Percentiles rank a stretch among this genome's conserved stretches.
Conservation (phyloP, 2,113 vertebrate species). For the Cricetomys ansorgei region DNA sequence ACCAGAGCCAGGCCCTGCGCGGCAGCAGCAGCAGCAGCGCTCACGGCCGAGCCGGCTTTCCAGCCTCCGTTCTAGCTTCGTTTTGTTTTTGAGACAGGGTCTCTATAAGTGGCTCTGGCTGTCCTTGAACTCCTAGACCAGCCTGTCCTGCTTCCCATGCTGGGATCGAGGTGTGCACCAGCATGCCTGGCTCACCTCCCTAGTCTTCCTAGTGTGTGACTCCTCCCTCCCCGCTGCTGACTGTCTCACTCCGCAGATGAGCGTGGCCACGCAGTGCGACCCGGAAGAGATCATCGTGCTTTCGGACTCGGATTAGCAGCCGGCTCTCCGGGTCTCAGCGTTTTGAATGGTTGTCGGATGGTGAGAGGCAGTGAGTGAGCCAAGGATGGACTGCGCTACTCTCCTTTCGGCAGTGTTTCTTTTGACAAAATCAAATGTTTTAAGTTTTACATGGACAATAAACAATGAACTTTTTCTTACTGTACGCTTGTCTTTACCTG, state of each 20-base stretch:
- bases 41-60: too few relatives aligned
- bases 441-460: conserved; percentile 78
- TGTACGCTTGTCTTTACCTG: conserved; percentile 54
- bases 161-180: background rate
- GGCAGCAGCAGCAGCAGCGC: background rate
- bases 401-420: conserved; percentile 68
- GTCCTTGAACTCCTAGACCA: background rate
- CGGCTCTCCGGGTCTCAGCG: background rate
- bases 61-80: background rate
- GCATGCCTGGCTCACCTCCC: background rate
- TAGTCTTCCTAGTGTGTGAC: too few relatives aligned
- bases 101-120: background rate
- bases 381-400: conserved; percentile 30
- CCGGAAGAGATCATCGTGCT: conserved; percentile 93
- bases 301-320: conserved; percentile 90
- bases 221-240: background rate
- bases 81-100: background rate
- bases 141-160: background rate
- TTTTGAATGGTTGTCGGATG: background rate
- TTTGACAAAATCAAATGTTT: conserved; percentile 57
- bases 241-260: conserved; percentile 87
- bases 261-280: conserved; percentile 93
- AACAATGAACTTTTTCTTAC: conserved; percentile 79
- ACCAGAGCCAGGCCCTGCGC: background rate
- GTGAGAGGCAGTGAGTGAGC: background rate